phyloP scores from a whole-genome alignment of 2,797 vertebrate genomes.

The Eulemur coronatus region DNA sequence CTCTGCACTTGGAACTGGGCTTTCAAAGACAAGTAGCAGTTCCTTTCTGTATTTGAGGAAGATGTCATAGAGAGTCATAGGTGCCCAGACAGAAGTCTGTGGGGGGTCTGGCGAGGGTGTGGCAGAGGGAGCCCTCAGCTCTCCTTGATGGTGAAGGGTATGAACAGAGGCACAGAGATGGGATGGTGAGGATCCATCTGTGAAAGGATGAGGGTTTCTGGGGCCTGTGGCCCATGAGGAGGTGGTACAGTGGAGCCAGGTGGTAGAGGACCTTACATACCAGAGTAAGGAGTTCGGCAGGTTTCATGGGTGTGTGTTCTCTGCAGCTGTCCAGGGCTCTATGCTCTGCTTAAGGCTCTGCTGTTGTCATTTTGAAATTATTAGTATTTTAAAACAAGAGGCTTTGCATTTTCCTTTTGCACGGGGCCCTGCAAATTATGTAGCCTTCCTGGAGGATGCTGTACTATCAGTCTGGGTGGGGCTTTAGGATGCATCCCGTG shows the following conservation, averaged over 20 bases:
- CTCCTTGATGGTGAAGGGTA: too few species aligned
- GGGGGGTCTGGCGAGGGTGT: not conserved
- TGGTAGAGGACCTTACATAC: not conserved
- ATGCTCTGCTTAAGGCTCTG: not conserved
- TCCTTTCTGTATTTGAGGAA: not conserved
- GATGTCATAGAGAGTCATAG: not conserved
- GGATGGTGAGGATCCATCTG: not conserved
- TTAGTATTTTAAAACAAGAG: not conserved
- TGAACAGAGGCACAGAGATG: not conserved
- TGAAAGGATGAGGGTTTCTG: not conserved
- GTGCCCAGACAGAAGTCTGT: not conserved
- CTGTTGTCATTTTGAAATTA: not conserved
- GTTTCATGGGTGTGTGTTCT: not conserved
- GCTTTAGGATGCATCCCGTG: not conserved
- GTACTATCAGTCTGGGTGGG: not conserved
- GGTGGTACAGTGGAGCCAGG: not conserved
- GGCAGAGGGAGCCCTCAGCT: not conserved
- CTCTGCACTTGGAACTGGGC: not conserved
- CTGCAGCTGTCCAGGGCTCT: not conserved
- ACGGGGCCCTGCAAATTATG: not conserved
- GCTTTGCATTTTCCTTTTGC: not conserved
- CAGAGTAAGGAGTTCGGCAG: not conserved
- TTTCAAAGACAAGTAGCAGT: not conserved
- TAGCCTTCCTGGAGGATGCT: not conserved
- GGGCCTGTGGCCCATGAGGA: not conserved